Percentiles rank a stretch among this genome's conserved stretches.
phyloP scores from a whole-genome alignment of 2,113 vertebrate species.

The Callocephalon fimbriatum region DNA sequence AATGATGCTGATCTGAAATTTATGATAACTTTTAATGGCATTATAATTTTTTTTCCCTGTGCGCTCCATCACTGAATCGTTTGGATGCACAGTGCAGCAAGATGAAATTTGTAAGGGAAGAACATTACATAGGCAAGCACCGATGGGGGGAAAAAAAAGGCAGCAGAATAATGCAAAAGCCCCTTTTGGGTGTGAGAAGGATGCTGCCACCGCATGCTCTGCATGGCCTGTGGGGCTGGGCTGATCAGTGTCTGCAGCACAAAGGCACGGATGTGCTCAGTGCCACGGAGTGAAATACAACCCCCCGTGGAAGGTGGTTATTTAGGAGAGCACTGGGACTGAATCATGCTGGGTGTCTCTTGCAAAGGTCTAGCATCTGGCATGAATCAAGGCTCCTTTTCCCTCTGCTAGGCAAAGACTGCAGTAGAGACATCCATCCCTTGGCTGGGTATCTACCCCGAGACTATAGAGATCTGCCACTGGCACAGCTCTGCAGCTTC shows the following conservation, averaged over 20 bases:
- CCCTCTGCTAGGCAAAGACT: not conserved
- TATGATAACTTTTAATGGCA: slow-evolving; percentile 90
- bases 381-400: not conserved
- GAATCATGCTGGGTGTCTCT: accelerated
- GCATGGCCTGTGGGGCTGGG: not conserved
- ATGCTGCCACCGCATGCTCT: not conserved
- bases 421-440: accelerated
- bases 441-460: not conserved
- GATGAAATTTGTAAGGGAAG: slow-evolving; percentile 84
- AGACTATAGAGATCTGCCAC: accelerated
- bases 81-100: slow-evolving; percentile 78
- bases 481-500: not conserved
- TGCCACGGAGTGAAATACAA: not conserved
- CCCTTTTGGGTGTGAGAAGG: not conserved
- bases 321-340: not conserved
- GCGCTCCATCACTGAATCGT: slow-evolving; percentile 76
- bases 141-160: not conserved
- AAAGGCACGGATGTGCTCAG: accelerated
- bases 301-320: not conserved
- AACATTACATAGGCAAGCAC: slow-evolving; percentile 76
- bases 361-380: accelerated
- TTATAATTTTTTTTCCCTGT: slow-evolving; percentile 85
- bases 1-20: slow-evolving; percentile 88
- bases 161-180: slow-evolving; percentile 64
- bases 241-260: accelerated